A percentile compares a stretch with the other conserved stretches of the same genome.
These are phyloP conservation scores for Nomada fabriciana DNA, from an alignment of 2,888 invertebrate genomes.

Conservation along the genomic window DNA sequence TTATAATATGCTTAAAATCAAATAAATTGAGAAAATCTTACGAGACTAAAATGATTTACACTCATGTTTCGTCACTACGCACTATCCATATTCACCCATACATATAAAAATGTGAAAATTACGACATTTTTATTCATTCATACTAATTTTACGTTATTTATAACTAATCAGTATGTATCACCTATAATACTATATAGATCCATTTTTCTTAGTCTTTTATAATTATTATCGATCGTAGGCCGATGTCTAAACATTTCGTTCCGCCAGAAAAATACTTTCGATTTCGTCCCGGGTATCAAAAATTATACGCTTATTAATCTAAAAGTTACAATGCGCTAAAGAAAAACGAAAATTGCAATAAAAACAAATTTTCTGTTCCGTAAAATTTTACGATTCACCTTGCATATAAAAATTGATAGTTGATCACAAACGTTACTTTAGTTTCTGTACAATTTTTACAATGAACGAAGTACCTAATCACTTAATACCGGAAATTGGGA, in stretches of 20 bases:
- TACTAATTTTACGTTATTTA: slow-evolving; percentile 41
- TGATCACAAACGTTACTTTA: slow-evolving; percentile 1
- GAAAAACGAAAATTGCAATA: neutral
- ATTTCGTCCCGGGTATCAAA: slow-evolving; percentile 5
- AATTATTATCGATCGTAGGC: slow-evolving; percentile 1
- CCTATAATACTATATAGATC: slow-evolving; percentile 59
- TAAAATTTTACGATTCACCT: slow-evolving; percentile 7
- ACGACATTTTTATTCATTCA: slow-evolving; percentile 37
- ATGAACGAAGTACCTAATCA: neutral
- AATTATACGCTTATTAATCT: slow-evolving; percentile 21
- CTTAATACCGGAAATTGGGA: slow-evolving; percentile 85
- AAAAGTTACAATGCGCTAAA: slow-evolving; percentile 7
- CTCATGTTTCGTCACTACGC: neutral
- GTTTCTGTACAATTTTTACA: slow-evolving; percentile 46
- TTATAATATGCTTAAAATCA: slow-evolving; percentile 54
- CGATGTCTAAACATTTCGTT: slow-evolving; percentile 4
- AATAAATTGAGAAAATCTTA: slow-evolving; percentile 64
- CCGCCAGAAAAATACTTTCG: slow-evolving; percentile 16
- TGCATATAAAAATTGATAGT: neutral
- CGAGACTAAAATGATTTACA: slow-evolving; percentile 21
- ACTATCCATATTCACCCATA: slow-evolving; percentile 21
- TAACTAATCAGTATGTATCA: slow-evolving; percentile 32
- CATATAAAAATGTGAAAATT: slow-evolving; percentile 26
- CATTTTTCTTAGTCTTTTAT: slow-evolving; percentile 47
- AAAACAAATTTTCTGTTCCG: neutral